Conservation (phyloP, 2,113 vertebrate species). For the human (Homo sapiens) region DNA sequence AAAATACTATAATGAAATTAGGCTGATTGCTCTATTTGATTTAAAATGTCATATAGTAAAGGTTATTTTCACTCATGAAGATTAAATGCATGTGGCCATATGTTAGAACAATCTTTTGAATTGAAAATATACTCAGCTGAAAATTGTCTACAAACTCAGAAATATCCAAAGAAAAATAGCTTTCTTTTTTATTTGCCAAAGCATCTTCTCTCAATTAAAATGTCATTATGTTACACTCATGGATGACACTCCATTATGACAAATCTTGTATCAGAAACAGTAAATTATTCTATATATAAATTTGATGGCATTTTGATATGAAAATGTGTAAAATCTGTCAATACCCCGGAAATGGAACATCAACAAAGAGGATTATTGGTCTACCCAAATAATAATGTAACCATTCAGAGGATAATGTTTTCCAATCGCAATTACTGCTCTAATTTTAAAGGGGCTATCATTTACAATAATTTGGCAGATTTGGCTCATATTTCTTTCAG, state of each 20-base stretch:
- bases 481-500: constrained; percentile 89
- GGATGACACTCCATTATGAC: constrained; percentile 77
- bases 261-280: constrained; percentile 74
- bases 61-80: constrained; percentile 80
- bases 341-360: constrained; percentile 83
- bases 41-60: constrained; percentile 82
- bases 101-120: constrained; percentile 80
- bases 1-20: constrained; percentile 78
- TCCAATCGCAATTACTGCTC: constrained; percentile 89
- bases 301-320: constrained; percentile 82
- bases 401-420: constrained; percentile 87
- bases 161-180: constrained; percentile 57
- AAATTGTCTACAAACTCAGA: constrained; percentile 74
- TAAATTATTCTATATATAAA: constrained; percentile 83
- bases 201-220: constrained; percentile 69
- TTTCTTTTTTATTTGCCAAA: constrained; percentile 63
- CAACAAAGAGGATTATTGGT: constrained; percentile 85
- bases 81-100: constrained; percentile 80
- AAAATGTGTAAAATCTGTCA: constrained; percentile 86
- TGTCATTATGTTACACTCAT: constrained; percentile 72
- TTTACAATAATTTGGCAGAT: constrained; percentile 89
- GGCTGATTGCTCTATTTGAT: constrained; percentile 82
- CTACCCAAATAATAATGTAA: constrained; percentile 86
- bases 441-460: constrained; percentile 89
- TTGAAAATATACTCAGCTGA: constrained; percentile 73